Base-by-base conservation (phyloP, 2,113 vertebrate genomes). In the Orthonyx spaldingii region DNA sequence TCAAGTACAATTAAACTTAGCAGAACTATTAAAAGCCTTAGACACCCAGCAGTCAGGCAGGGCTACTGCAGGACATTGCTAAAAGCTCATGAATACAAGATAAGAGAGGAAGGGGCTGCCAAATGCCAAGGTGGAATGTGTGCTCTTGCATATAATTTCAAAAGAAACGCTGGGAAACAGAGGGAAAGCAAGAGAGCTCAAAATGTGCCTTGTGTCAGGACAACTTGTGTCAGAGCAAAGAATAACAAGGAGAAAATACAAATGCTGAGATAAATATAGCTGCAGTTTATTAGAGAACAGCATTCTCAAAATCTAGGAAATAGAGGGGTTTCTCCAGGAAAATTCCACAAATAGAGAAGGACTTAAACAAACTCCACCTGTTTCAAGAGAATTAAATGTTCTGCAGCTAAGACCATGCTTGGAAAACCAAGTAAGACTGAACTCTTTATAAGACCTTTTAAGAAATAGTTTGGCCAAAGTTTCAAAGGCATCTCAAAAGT, bases 1-100 rank as follows among this genome's bases (percentile, higher is more conserved):
- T 95, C 83, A 56, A 95, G 79, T 65, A 89, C 94, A 96, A 96
- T 94, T 88, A 94, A 94, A 96, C 71, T 90, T 94, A 96, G 94
- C 76, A 88, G 79, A 75, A 66, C 81, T 86, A 90, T 92, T 93
- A 93, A 95, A 96, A 94, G 93, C 63, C 74, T 84, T n/a, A 89
- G 87, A 82, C 60, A 44, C 46, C 72, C 88, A 86, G 90, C 80
- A 90, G 81, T 22, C 92, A 79, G 78, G 72, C 61, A 72, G 72
- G 75, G 83, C 79, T 84, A 75, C 59, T 63, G 84, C 77, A 83
- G 84, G 87, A 80, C 79, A 20, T 86, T 80, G 80, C 65, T 74
- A 66, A 60, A 93, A 77, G 61, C 39, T 85, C 81, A 27, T 49
- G 71, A 81, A 93, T 70, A 57, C n/a, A 23, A 69, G 63, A 71